Percentiles rank a stretch among this genome's conserved stretches.
Conservation (phyloP, 2,888 invertebrate species). For the Drosophila kokeensis region DNA sequence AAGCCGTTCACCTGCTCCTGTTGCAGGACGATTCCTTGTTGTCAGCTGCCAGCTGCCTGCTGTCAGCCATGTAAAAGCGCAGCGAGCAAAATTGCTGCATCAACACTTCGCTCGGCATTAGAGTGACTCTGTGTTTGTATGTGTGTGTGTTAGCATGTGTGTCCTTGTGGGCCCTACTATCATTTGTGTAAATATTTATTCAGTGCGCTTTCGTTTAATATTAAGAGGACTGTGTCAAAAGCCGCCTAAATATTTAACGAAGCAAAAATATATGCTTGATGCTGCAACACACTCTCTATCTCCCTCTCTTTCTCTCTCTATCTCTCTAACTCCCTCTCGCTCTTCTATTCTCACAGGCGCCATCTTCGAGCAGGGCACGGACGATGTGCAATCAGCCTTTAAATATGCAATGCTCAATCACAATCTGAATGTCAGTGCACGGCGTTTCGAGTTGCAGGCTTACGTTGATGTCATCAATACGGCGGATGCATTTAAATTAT, state of each 20-base stretch:
- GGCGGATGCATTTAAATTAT: conserved; percentile 96
- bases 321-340: conserved; percentile 68
- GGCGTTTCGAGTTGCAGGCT: conserved; percentile 93
- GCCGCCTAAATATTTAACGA: conserved; percentile 76
- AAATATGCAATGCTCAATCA: conserved; percentile 95
- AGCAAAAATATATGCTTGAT: conserved; percentile 61
- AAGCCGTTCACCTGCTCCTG: conserved; percentile 59
- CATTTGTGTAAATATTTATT: conserved; percentile 77
- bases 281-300: conserved; percentile 24
- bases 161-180: conserved; percentile 52
- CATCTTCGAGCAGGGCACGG: conserved; percentile 96
- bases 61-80: conserved; percentile 62
- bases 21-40: conserved; percentile 24
- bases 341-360: conserved; percentile 88
- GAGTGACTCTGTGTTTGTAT: conserved; percentile 39
- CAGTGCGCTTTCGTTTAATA: conserved; percentile 71
- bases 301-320: conserved; percentile 76
- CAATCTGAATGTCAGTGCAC: conserved; percentile 92
- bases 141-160: conserved; percentile 4
- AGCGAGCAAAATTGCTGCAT: conserved; percentile 77
- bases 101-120: conserved; percentile 77
- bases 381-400: conserved; percentile 96
- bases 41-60: conserved; percentile 23
- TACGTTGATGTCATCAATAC: conserved; percentile 96
- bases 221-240: conserved; percentile 78